Evolutionary conservation across 2,797 vertebrate genomes (phyloP).

Genomic region (Bucorvus abyssinicus): DNA sequence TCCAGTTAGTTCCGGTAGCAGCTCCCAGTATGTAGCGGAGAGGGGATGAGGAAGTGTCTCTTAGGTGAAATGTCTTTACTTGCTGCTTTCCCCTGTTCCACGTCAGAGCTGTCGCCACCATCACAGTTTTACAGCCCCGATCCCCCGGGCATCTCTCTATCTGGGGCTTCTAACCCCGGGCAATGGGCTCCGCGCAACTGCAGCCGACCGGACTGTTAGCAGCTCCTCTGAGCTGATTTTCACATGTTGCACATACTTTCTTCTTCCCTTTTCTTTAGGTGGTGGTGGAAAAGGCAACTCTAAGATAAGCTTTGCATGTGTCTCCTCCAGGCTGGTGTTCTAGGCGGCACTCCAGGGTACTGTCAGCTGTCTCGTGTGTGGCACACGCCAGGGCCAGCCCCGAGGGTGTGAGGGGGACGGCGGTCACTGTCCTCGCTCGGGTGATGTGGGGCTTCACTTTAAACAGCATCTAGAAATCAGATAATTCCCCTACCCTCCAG

Average conservation of each 20-base stretch:
- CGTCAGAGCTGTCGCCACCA: neutral
- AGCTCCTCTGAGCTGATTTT: neutral
- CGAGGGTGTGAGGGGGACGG: neutral
- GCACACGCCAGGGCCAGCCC: neutral
- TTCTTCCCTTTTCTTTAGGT: neutral
- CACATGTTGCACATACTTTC: neutral
- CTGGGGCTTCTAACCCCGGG: neutral
- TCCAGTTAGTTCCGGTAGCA: neutral
- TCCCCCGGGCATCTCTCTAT: neutral
- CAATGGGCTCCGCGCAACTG: fast-evolving
- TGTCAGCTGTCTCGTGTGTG: fast-evolving
- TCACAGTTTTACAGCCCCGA: neutral
- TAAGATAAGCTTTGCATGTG: neutral
- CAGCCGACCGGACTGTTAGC: neutral
- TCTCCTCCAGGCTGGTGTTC: no score
- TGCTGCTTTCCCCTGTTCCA: neutral
- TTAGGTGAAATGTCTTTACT: neutral
- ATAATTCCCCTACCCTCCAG: neutral
- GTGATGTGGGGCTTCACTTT: neutral
- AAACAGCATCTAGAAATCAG: neutral
- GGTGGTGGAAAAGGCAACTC: neutral
- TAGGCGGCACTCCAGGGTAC: neutral
- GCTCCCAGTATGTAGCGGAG: neutral
- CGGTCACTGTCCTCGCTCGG: fast-evolving
- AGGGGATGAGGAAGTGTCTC: neutral